phyloP scores from a whole-genome alignment of 2,797 vertebrate species.

The Peromyscus nudipes region DNA sequence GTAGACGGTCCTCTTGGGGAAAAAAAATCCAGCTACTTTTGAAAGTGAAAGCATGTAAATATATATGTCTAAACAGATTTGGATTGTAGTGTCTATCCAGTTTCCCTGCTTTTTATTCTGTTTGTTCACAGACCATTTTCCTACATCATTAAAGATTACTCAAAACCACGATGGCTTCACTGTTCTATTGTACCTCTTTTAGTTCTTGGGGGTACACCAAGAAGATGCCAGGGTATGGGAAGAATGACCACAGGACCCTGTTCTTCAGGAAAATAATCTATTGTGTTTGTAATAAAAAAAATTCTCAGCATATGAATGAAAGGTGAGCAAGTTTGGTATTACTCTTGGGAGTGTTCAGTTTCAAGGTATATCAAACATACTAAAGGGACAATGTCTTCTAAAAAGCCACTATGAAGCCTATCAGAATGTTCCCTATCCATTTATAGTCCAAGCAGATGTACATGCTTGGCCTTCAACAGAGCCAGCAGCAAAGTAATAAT shows the following conservation, averaged over 20 bases:
- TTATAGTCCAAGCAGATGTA: neutral
- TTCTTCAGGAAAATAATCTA: neutral
- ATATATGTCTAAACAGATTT: slow-evolving; percentile 24
- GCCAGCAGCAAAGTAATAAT: neutral
- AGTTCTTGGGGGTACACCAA: slow-evolving; percentile 2
- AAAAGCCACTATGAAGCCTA: neutral
- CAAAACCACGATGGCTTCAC: neutral
- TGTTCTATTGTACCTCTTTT: neutral
- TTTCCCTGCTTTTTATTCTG: neutral
- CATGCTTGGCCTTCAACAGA: neutral
- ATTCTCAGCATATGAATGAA: neutral
- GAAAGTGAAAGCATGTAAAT: slow-evolving; percentile 11
- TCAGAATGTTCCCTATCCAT: neutral
- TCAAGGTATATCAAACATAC: neutral
- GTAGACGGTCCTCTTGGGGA: neutral
- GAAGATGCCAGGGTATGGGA: neutral
- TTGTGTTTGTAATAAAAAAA: neutral
- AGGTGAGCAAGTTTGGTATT: neutral
- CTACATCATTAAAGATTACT: slow-evolving; percentile 65
- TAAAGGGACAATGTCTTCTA: neutral
- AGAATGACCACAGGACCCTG: neutral
- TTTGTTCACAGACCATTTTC: slow-evolving; percentile 61
- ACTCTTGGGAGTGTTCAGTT: neutral
- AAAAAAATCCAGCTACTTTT: slow-evolving; percentile 17
- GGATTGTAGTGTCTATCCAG: neutral